phyloP scores from a whole-genome alignment of 2,797 vertebrate species.

The Lerista edwardsae region DNA sequence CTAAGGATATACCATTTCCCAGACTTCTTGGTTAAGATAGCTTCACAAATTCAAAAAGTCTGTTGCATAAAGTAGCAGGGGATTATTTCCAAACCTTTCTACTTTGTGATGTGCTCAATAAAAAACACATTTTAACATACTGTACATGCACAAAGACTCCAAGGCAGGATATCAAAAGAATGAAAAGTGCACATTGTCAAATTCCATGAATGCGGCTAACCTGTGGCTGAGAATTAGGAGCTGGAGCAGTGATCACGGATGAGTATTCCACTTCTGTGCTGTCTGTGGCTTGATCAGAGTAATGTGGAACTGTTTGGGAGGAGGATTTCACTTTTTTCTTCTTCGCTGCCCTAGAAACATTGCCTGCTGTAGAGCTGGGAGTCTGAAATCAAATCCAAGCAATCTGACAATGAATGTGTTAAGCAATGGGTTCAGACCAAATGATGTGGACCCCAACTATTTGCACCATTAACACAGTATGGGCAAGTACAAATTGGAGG shows the following conservation, averaged over 20 bases:
- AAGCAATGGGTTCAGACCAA: no score
- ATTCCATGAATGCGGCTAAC: background rate
- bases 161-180: background rate
- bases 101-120: background rate
- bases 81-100: background rate
- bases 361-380: background rate
- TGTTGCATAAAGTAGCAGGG: background rate
- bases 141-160: background rate
- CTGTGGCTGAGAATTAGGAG: background rate
- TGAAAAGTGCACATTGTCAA: background rate
- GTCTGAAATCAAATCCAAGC: constrained; percentile 2
- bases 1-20: background rate
- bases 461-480: background rate
- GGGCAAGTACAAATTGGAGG: background rate
- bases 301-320: no score
- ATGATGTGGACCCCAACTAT: no score
- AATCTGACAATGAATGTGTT: background rate
- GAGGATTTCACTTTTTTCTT: background rate
- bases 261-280: background rate
- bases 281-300: background rate
- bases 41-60: background rate
- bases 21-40: background rate
- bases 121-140: background rate
- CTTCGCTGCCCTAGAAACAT: background rate
- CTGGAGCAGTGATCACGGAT: background rate